Conservation (phyloP, 2,888 invertebrate species). For the Oscheius sp. region DNA sequence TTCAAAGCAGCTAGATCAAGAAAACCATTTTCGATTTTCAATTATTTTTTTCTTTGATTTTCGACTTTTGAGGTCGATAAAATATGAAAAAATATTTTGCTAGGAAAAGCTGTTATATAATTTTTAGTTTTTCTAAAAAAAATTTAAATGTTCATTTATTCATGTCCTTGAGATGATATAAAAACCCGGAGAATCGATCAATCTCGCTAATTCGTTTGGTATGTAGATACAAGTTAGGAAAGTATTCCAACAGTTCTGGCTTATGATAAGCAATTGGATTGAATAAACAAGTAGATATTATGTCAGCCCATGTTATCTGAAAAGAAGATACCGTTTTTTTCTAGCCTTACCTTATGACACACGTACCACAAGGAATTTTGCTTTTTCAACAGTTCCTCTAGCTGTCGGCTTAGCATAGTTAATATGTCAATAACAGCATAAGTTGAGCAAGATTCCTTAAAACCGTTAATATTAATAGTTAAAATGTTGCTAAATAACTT, state of each 20-base stretch:
- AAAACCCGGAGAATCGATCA: constrained; percentile 42
- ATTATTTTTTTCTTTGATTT: too few species aligned
- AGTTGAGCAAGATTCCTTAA: constrained; percentile 38
- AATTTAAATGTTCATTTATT: constrained; percentile 9
- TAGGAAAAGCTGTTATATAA: not conserved
- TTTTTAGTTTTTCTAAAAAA: not conserved
- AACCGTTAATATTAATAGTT: not conserved
- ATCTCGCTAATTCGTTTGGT: constrained; percentile 45
- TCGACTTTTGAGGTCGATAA: not conserved
- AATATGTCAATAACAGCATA: constrained; percentile 11
- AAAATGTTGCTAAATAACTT: not conserved
- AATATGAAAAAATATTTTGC: not conserved
- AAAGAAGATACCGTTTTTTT: too few species aligned
- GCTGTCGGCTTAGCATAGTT: not conserved
- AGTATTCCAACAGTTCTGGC: constrained; percentile 41
- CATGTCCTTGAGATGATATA: constrained; percentile 42
- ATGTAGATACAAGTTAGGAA: constrained; percentile 48
- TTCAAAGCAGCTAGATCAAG: too few species aligned
- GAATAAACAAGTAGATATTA: constrained; percentile 46
- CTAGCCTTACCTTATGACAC: constrained; percentile 37
- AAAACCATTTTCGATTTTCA: too few species aligned
- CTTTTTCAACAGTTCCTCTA: constrained; percentile 10
- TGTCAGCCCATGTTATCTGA: constrained; percentile 57
- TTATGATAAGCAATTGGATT: constrained; percentile 55
- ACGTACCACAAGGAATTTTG: constrained; percentile 40